A percentile compares a stretch with the other conserved stretches of the same genome.
Evolutionary conservation across 1,140 invertebrate species (phyloP).

Genomic region (Microplitis mediator): DNA sequence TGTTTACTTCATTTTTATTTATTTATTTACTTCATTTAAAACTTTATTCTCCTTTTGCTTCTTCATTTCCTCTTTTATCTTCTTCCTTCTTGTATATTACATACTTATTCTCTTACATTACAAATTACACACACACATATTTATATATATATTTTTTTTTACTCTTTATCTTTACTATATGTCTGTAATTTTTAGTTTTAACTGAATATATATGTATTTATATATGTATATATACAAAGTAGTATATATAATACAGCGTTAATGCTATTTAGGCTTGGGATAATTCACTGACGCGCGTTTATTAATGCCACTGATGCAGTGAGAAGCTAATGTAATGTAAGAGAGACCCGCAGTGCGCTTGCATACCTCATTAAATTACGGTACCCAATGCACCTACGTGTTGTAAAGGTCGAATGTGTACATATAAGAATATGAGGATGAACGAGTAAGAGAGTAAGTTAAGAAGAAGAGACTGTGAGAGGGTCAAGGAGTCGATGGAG

Average conservation of each 20-base stretch:
- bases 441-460: neutral
- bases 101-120: too few relatives aligned
- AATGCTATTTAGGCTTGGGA: slow-evolving; percentile 24
- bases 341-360: slow-evolving; percentile 2
- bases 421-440: slow-evolving; percentile 11
- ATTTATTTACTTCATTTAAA: too few relatives aligned
- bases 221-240: too few relatives aligned
- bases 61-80: too few relatives aligned
- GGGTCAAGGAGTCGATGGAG: too few relatives aligned
- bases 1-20: too few relatives aligned
- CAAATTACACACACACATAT: too few relatives aligned
- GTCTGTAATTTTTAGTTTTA: neutral
- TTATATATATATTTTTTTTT: neutral
- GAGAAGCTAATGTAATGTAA: neutral
- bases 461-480: neutral
- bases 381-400: slow-evolving; percentile 22
- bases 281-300: slow-evolving; percentile 22
- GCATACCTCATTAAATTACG: slow-evolving; percentile 23
- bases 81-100: too few relatives aligned
- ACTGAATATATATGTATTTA: neutral
- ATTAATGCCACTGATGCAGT: slow-evolving; percentile 18
- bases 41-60: too few relatives aligned
- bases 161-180: neutral
- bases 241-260: neutral
- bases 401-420: slow-evolving; percentile 15